Base-by-base conservation (phyloP, 2,797 vertebrate genomes). In the Acropternis orthonyx region DNA sequence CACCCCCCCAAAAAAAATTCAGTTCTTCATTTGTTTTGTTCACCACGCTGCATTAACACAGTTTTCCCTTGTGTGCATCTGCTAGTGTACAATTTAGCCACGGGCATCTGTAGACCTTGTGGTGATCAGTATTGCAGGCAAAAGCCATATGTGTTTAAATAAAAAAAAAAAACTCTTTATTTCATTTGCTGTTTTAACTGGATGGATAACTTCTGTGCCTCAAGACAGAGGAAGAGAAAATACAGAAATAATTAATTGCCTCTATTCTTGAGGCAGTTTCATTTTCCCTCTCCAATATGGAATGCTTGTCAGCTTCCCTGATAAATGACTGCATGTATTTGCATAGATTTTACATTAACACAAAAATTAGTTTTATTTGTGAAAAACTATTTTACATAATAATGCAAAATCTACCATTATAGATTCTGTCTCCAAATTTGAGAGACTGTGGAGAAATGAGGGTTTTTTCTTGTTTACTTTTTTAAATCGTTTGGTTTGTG, bases 271-370 rank as follows among this genome's bases (percentile, higher is more conserved):
- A 98, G 98, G 98, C 98, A 96, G 98, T 98, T 98, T 98, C 98
- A 97, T 98, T 98, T 98, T 98, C 97, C 98, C 98, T 98, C 97
- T 98, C 98, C 98, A 99, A 98, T 98, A 99, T 98, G 98, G 98
- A 98, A 98, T 98, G 98, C 98, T 98, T 99, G 99, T 99, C 99
- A 99, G 98, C 98, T 98, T 98, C 96, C 85, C 97, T 99, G 99
- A 99, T 99, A 98, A 99, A 99, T 99, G 98, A 98, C 98, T 98
- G 98, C 98, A 98, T 99, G 97, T 97, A 99, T 99, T 99, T 99
- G 98, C 99, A 99, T 99, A 98, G 98, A 98, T 99, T 99, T 98
- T 98, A 98, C 98, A 98, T 98, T 98, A 98, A 98, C 98, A 98
- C 98, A 98, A 98, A 98, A 98, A 98, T 98, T 98, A 98, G 98